Evolutionary conservation across 1,140 invertebrate species (phyloP).

Genomic region (Odontomachus brunneus): DNA sequence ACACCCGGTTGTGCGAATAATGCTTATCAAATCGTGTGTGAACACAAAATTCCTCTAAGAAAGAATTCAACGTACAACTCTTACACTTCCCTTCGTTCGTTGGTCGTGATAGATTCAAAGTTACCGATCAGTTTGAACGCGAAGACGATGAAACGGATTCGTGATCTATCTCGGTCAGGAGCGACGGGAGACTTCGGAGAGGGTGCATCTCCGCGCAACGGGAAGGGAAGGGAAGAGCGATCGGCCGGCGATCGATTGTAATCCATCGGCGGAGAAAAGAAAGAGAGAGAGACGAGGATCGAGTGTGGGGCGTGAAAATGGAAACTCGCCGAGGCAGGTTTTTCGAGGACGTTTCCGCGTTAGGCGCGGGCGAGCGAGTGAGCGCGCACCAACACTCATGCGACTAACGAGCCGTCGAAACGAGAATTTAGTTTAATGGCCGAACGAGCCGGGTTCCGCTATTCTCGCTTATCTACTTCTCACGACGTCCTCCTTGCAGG

Average conservation of each 20-base stretch:
- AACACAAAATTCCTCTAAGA: no score
- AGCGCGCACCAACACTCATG: no score
- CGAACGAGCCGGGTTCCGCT: constrained; percentile 30
- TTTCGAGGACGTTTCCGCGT: constrained; percentile 65
- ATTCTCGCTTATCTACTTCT: constrained; percentile 59
- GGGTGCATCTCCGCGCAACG: constrained; percentile 8
- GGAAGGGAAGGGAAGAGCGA: background rate
- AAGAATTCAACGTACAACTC: no score
- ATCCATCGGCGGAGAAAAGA: background rate
- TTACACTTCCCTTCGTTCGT: no score
- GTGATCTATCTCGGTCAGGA: background rate
- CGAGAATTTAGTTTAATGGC: constrained; percentile 73
- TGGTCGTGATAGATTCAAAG: no score
- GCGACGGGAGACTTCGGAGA: background rate
- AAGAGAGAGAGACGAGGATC: background rate
- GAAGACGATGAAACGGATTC: background rate
- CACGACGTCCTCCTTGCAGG: constrained; percentile 67
- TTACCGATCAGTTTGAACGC: no score
- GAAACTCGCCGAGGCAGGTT: constrained; percentile 57
- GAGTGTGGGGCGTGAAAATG: constrained; percentile 16
- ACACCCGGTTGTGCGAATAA: no score
- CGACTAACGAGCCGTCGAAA: constrained; percentile 72
- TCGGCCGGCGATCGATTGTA: constrained; percentile 19
- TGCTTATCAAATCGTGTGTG: no score
- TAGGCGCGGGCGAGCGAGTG: no score